phyloP scores from a whole-genome alignment of 2,888 invertebrate species.

The Polydrusus cervinus region DNA sequence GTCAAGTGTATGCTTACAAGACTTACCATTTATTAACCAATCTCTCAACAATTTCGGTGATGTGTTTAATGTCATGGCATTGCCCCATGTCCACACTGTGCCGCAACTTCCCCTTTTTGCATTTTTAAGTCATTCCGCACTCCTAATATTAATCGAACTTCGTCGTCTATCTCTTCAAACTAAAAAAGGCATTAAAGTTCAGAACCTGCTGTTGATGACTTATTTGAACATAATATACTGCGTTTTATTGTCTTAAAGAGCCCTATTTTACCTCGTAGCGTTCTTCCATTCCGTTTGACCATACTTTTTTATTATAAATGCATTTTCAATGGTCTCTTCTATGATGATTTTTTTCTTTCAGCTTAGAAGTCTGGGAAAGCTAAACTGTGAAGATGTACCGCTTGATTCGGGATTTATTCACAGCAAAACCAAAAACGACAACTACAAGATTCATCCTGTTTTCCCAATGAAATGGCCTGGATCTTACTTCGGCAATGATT shows the following conservation, averaged over 20 bases:
- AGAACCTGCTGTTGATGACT: background rate
- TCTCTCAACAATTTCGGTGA: constrained; percentile 76
- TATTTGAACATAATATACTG: too few species aligned
- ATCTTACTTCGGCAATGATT: too few species aligned
- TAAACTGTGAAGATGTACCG: too few species aligned
- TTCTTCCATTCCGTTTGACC: constrained; percentile 66
- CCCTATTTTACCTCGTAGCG: constrained; percentile 71
- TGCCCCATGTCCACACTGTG: constrained; percentile 96
- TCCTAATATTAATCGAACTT: constrained; percentile 88
- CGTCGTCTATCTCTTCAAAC: constrained; percentile 70
- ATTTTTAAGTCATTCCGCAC: constrained; percentile 93
- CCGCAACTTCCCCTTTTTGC: constrained; percentile 96
- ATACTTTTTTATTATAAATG: constrained; percentile 56
- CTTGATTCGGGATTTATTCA: too few species aligned
- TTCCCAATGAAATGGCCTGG: too few species aligned
- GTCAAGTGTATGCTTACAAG: constrained; percentile 24
- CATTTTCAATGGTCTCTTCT: too few species aligned
- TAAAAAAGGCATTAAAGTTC: constrained; percentile 37
- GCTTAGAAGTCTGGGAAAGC: too few species aligned
- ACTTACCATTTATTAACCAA: constrained; percentile 72
- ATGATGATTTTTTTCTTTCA: too few species aligned
- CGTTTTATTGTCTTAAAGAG: constrained; percentile 71
- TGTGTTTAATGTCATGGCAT: constrained; percentile 79
- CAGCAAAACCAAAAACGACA: too few species aligned
- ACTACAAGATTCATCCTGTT: too few species aligned